Evolutionary conservation across 2,888 invertebrate species (phyloP), one percentile per base, ranked within the genome.

Genomic region (Elysia crispata): DNA sequence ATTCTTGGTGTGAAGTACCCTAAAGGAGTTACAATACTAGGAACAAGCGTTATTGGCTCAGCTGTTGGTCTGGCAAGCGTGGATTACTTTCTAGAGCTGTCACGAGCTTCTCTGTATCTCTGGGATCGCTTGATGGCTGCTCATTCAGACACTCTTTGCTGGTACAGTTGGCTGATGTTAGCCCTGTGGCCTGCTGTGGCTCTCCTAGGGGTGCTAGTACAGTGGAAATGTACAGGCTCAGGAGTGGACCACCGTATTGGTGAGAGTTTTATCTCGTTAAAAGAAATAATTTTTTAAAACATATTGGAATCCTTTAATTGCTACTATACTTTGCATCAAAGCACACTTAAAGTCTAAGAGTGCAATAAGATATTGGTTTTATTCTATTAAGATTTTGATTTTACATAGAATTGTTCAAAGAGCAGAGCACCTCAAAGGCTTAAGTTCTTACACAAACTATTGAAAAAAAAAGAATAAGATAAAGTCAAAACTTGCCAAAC

Each of bases 21-120:
- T 90, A 95, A 95, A 94, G 94, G 94, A 25, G 82, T 95, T 84
- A 95, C 96, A 62, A 94, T 96, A 87, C 92, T 96, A 80, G 95
- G 95, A 54, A 96, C 96, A 20, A 94, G 95, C 85, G 93, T 95
- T n/a, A 95, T 95, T 86, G 96, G 96, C 31, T 95, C 95, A 28
- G 95, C 95, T 11, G 94, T 95, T 79, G 94, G 96, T 85, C 94
- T 95, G 15, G 94, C 94, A 20, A 94, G 95, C 1, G 93, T 95
- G 79, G 96, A 96, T 92, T 96, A 95, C 91, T 95, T 95, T 91
- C 94, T 96, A 81, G 95, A 96, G 90, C 93, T 94, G 88, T 93
- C 95, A 91, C 93, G 94, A 87, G 94, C 95, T 94, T 94, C 93
- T 82, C 79, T 87, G 86, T 95, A 95, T 95, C 94, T 95, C 54